Base-by-base conservation (phyloP, 1,140 invertebrate genomes). In the Berghia stephanieae region DNA sequence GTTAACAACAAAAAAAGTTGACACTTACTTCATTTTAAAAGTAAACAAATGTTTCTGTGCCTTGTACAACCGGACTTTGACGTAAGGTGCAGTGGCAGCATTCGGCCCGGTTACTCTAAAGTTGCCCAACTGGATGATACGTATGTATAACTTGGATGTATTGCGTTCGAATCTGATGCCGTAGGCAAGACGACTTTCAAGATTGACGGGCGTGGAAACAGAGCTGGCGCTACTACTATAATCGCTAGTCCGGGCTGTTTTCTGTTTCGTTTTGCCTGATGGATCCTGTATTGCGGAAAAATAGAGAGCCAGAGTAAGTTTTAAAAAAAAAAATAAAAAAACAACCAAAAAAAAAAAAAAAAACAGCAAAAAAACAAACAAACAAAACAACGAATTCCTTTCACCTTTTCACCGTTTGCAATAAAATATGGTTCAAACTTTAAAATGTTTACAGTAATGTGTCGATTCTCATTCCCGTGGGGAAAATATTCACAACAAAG, bases 11-110 rank as follows among this genome's bases (percentile, higher is more conserved):
- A 55, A n/a, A n/a, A n/a, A n/a, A n/a, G n/a, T n/a, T n/a, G 24
- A 34, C 1, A 75, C 72, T 75, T 44, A 75, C 72, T 60, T 60
- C 1, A 44, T 1, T 63, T 63, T 75, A 24, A 82, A 78, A 16
- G 71, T 79, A 31, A 83, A 83, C 40, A 84, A 78, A 44, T 83
- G 80, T 67, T 79, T 81, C 21, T 79, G 83, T 10, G 75, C 72
- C 42, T 79, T 67, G 63, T 83, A 84, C 40, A 84, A 75, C 0
- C 83, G 75, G 8, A 82, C 80, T 60, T 83, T 82, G 18, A 83
- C 74, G 72, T 85, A 85, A 1, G 83, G 83, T 0, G 82, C 76
- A 42, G 80, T 77, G 40, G 77, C 76, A 13, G 80, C 78, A 16
- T 80, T 69, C 24, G 75, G 57, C 6, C 82, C 81, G 10, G 78